Evolutionary conservation across 2,113 vertebrate species (phyloP), one percentile per base, ranked within the genome.

Genomic region (Rhea americana): DNA sequence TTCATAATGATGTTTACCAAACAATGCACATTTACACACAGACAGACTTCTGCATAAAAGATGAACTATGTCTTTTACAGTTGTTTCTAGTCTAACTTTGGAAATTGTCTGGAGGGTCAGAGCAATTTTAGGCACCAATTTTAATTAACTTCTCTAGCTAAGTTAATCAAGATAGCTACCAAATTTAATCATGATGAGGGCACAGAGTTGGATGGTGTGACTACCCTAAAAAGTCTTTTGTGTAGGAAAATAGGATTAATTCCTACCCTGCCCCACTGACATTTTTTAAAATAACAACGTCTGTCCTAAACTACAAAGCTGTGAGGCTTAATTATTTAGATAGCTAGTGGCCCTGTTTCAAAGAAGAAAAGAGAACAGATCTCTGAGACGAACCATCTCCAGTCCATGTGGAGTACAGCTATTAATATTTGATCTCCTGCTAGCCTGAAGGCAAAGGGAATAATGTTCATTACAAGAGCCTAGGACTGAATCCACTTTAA

Each of bases 381-480:
- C 93, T 96, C 83, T 76, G 93, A 80, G 89, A 74, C 0, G 11
- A 94, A 59, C 81, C 75, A 11, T 87, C 88, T 59, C 39, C 88
- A 95, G 58, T 47, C 92, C 90, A 73, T 30, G 6, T 16, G 90
- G 88, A 91, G 77, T 26, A 92, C 88, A 95, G 86, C 86, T 92
- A 94, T 95, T 94, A 96, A 96, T 96, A 95, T 91, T 95, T 95
- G 93, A 96, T 96, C 81, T 91, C 82, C 81, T 77, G 88, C 93
- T 74, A 79, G 94, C 94, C 94, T 21, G 83, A 67, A 89, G 95
- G 94, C 94, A 96, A 39, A 92, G 90, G 88, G 90, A 96, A 94
- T 77, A 89, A 94, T 90, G 90, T 82, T 95, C 94, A 85, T 90
- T 89, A 70, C 93, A 87, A 79, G 62, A 89, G 81, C 84, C 77